Conservation (phyloP, 2,888 invertebrate genomes). For the Drosophila buzzatii region DNA sequence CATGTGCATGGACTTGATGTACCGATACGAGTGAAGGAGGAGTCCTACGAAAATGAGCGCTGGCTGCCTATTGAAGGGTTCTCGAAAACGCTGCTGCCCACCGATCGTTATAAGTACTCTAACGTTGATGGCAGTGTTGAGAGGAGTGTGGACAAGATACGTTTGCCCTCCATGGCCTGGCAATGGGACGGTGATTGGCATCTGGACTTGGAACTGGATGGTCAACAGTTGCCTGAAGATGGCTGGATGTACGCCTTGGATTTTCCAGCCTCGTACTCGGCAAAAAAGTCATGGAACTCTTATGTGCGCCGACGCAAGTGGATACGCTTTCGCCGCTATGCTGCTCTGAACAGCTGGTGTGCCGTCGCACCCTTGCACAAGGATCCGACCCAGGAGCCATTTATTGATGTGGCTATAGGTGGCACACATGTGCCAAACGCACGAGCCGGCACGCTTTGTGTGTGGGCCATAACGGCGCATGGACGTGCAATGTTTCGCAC, state of each 20-base stretch:
- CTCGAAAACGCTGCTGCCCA: slow-evolving; percentile 92
- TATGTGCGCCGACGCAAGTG: slow-evolving; percentile 95
- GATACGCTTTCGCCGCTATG: slow-evolving; percentile 94
- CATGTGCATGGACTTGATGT: slow-evolving; percentile 95
- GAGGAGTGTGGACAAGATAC: slow-evolving; percentile 92
- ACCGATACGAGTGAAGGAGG: slow-evolving; percentile 95
- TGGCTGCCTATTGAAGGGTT: slow-evolving; percentile 97
- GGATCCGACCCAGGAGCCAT: slow-evolving; percentile 95
- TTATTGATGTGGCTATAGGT: slow-evolving; percentile 95
- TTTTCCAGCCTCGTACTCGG: slow-evolving; percentile 93
- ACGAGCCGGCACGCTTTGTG: slow-evolving; percentile 90
- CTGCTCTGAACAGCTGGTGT: slow-evolving; percentile 96
- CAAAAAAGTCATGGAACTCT: slow-evolving; percentile 94
- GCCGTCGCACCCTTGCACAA: slow-evolving; percentile 95
- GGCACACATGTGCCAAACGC: slow-evolving; percentile 93
- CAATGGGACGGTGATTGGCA: slow-evolving; percentile 98
- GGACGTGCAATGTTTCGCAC: slow-evolving; percentile 95
- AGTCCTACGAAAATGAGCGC: slow-evolving; percentile 96
- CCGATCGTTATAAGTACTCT: slow-evolving; percentile 95
- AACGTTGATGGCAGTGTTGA: slow-evolving; percentile 93
- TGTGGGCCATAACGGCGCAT: slow-evolving; percentile 97
- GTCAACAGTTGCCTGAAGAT: slow-evolving; percentile 94
- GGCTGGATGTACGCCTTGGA: slow-evolving; percentile 98
- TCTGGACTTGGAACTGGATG: slow-evolving; percentile 92
- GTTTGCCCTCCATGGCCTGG: slow-evolving; percentile 97